phyloP scores from a whole-genome alignment of 2,797 vertebrate genomes.

The Geotrypetes seraphini region DNA sequence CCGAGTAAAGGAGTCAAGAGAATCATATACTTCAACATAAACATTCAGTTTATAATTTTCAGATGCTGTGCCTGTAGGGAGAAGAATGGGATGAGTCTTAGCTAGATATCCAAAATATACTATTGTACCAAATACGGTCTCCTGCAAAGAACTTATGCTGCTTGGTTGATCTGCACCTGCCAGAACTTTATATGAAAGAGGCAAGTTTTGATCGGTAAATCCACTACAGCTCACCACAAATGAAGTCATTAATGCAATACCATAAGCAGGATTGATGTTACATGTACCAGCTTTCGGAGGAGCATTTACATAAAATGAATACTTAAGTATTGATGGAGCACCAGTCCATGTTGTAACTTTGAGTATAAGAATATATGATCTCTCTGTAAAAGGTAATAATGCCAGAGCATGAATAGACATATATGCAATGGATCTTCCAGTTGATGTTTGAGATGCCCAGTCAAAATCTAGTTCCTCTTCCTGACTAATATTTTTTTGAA shows the following conservation, averaged over 20 bases:
- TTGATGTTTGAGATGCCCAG: constrained; percentile 37
- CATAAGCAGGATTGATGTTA: constrained; percentile 8
- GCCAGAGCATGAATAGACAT: constrained; percentile 42
- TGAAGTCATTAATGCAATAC: constrained; percentile 33
- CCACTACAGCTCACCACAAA: constrained; percentile 37
- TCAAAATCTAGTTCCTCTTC: constrained; percentile 33
- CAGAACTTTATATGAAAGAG: constrained; percentile 49
- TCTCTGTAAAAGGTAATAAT: constrained; percentile 12
- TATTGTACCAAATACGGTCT: constrained; percentile 37
- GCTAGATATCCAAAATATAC: constrained; percentile 32
- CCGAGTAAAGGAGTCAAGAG: constrained; percentile 28
- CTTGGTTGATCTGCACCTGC: constrained; percentile 9
- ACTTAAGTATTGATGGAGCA: not conserved
- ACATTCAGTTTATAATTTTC: constrained; percentile 16
- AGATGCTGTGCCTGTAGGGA: constrained; percentile 27
- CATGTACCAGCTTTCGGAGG: constrained; percentile 27
- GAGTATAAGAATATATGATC: constrained; percentile 10
- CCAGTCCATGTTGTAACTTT: constrained; percentile 21
- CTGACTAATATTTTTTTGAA: too few species aligned
- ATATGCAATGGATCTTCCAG: constrained; percentile 22
- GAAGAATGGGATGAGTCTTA: constrained; percentile 24
- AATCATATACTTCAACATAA: constrained; percentile 27
- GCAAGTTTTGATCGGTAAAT: constrained; percentile 33
- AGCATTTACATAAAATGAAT: constrained; percentile 22
- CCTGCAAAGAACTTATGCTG: constrained; percentile 23